Base-by-base conservation (phyloP, 1,140 invertebrate genomes). In the Meteorus sp. region DNA sequence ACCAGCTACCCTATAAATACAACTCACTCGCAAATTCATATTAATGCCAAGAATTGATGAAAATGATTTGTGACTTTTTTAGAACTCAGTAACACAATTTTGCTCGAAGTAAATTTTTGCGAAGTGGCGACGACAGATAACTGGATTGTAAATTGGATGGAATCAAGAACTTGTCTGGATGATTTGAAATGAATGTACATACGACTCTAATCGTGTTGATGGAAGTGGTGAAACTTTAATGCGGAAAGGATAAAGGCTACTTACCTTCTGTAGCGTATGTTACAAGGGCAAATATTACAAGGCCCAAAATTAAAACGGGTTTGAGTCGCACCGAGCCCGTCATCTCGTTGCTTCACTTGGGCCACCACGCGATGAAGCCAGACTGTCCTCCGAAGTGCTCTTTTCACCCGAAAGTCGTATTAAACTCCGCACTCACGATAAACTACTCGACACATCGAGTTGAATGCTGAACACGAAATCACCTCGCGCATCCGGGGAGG, bases 241-340 rank as follows among this genome's bases (percentile, higher is more conserved):
- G n/a, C n/a, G n/a, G n/a, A n/a, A n/a, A n/a, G n/a, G n/a, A n/a
- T n/a, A 15, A 5, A 9, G 25, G 15, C 20, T 66, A 78, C 76
- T 77, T 67, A 80, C 78, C 75, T 61, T 76, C 76, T 70, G 79
- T 76, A 71, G 73, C 62, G 56, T 72, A 63, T 66, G 72, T 71
- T 73, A 77, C 68, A 69, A 79, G 66, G 66, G 68, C 64, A 55
- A 79, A 60, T 59, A 78, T 69, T n/a, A n/a, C n/a, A 68, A 80
- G 73, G 71, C 74, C 74, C 71, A 74, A 66, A 61, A 74, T 58
- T 57, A 73, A 65, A 68, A 71, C 70, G 74, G 75, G 69, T 74
- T 77, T 77, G 72, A 70, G 65, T 61, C 72, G 68, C 70, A 50
- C 47, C 44, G 76, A 76, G 73, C 72, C 75, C 76, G 71, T 78